A percentile compares a stretch with the other conserved stretches of the same genome.
These are phyloP conservation scores for Aphelenchoides besseyi DNA, from an alignment of 1,140 invertebrate genomes.

Conservation along the genomic window DNA sequence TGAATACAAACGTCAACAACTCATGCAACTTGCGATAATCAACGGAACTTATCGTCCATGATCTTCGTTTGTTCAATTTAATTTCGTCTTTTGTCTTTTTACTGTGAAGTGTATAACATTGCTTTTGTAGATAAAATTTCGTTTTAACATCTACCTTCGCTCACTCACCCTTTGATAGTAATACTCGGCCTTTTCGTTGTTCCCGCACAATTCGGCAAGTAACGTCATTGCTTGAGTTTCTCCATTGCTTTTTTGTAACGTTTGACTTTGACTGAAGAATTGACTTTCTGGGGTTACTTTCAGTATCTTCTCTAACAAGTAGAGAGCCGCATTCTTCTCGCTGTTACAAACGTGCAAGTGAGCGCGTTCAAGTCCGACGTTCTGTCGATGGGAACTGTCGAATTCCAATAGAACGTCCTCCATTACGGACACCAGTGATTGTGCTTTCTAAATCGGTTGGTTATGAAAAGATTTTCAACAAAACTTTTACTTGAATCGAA, in stretches of 20 bases:
- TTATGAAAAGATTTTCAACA: neutral
- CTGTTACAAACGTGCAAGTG: neutral
- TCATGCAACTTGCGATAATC: conserved; percentile 47
- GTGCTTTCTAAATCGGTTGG: neutral
- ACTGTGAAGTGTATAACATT: no score
- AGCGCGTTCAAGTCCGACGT: neutral
- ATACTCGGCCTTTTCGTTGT: neutral
- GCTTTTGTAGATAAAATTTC: no score
- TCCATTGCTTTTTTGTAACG: neutral
- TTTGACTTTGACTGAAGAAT: neutral
- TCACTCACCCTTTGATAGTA: neutral
- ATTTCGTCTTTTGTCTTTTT: no score
- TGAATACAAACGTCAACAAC: conserved; percentile 50
- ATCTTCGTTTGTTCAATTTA: no score
- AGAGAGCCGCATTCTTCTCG: neutral
- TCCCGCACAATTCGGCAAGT: neutral
- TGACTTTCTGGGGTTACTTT: neutral
- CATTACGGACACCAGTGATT: neutral
- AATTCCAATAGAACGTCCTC: neutral
- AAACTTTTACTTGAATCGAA: neutral
- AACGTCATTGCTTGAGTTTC: neutral
- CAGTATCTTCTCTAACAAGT: neutral
- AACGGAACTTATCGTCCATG: conserved; percentile 37
- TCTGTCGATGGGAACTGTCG: neutral
- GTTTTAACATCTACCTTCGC: no score